phyloP scores from a whole-genome alignment of 2,797 vertebrate genomes.

The Epinephelus awoara region DNA sequence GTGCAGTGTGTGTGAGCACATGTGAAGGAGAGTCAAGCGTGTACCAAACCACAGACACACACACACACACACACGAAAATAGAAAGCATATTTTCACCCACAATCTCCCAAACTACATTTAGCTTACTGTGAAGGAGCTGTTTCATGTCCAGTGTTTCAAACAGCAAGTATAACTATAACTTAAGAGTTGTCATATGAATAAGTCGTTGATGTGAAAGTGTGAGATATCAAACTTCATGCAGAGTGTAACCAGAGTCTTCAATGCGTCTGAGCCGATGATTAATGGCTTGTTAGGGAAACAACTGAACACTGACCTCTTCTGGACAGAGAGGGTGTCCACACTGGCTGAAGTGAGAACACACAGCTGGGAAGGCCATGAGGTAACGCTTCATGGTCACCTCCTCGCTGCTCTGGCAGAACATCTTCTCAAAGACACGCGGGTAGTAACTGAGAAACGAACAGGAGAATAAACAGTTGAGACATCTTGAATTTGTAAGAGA shows the following conservation, averaged over 20 bases:
- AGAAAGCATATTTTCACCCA: not conserved
- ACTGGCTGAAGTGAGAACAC: constrained; percentile 88
- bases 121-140: not conserved
- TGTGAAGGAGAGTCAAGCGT: not conserved
- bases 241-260: not conserved
- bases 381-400: constrained; percentile 87
- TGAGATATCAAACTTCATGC: not conserved
- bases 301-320: constrained; percentile 91
- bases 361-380: constrained; percentile 88
- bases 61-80: not conserved
- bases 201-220: not conserved
- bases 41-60: not conserved
- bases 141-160: not conserved
- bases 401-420: constrained; percentile 88
- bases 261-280: not conserved
- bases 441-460: constrained; percentile 84
- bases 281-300: constrained; percentile 4
- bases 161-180: not conserved
- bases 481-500: not conserved
- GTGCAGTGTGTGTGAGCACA: not conserved
- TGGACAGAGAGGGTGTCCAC: constrained; percentile 90
- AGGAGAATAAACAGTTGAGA: not conserved
- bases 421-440: constrained; percentile 91
- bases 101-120: not conserved
- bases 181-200: too few relatives aligned